phyloP scores from a whole-genome alignment of 2,888 invertebrate species.

The Plagodis pulveraria region DNA sequence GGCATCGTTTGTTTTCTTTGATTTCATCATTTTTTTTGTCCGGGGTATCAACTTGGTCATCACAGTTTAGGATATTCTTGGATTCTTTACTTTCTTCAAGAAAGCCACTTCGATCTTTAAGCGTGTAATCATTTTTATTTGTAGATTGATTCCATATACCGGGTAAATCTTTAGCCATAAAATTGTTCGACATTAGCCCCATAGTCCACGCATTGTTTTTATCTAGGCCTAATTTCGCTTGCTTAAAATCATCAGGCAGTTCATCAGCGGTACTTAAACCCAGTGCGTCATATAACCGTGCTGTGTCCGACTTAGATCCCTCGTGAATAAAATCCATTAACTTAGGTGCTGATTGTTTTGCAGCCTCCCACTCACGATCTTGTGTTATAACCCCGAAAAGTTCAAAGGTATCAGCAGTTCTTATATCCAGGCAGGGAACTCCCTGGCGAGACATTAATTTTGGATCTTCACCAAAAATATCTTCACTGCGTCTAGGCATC shows the following conservation, averaged over 20 bases:
- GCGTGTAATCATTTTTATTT: slow-evolving; percentile 52
- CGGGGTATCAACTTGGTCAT: slow-evolving; percentile 52
- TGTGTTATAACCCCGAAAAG: slow-evolving; percentile 71
- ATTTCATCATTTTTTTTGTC: slow-evolving; percentile 58
- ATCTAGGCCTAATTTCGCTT: slow-evolving; percentile 58
- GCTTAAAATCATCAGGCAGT: slow-evolving; percentile 63
- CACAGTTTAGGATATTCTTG: slow-evolving; percentile 49
- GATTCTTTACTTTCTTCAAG: slow-evolving; percentile 56
- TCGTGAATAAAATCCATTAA: slow-evolving; percentile 79
- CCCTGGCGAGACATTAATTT: slow-evolving; percentile 58
- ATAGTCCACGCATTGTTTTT: slow-evolving; percentile 58
- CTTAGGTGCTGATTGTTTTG: slow-evolving; percentile 79
- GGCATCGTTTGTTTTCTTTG: slow-evolving; percentile 62
- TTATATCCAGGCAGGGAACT: slow-evolving; percentile 63
- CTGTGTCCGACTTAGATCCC: slow-evolving; percentile 76
- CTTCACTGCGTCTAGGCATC: slow-evolving; percentile 68
- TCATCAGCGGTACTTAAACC: slow-evolving; percentile 67
- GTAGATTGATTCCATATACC: slow-evolving; percentile 61
- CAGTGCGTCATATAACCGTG: slow-evolving; percentile 76
- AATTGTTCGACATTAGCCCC: slow-evolving; percentile 54
- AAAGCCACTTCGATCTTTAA: slow-evolving; percentile 50
- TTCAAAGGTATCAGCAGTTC: slow-evolving; percentile 64
- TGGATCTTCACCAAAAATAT: slow-evolving; percentile 65
- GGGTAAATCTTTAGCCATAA: slow-evolving; percentile 60
- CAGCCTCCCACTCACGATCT: slow-evolving; percentile 81